Evolutionary conservation across 2,888 invertebrate species (phyloP), one percentile per base, ranked within the genome.

Genomic region (Tachina grossa): DNA sequence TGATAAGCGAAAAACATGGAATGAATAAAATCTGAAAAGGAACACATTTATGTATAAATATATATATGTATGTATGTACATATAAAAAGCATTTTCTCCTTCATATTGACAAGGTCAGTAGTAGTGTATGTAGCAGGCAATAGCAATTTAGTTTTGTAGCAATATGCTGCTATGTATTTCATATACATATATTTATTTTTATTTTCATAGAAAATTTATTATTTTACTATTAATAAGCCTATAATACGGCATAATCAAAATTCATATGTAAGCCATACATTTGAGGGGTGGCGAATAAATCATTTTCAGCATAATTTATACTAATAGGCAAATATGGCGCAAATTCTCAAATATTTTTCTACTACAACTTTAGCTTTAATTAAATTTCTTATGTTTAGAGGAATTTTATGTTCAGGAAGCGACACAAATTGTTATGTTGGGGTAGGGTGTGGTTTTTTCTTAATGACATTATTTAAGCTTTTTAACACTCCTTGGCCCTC

Each of bases 51-150:
- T 31, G 6, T 31, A 31, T 31, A 31, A 5, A 31, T 31, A 31
- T 6, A 31, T 6, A 6, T 31, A 31, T 31, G 31, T 31, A 31
- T 4, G 31, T 31, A 31, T 31, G 4, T 31, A 31, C 31, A 31
- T 43, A 68, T 74, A 68, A 41, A 53, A 61, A 83, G 41, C n/a
- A 47, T 61, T 75, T 75, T 84, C 49, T 63, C 55, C 68, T 75
- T 61, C 63, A 75, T 65, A 63, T 75, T 79, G 79, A 79, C 83
- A 84, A 84, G 83, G 83, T 84, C 83, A 84, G 59, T 72, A 53
- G 59, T 71, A 68, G 74, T 74, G 66, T 51, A 9, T 74, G 66
- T 51, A 9, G 65, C 22, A 47, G 65, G 31, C 31, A 31, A 31
- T 31, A 6, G 31, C 31, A 31, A 31, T 31, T 31, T 59, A 51